Base-by-base conservation (phyloP, 2,888 invertebrate genomes). In the Sipha maydis region DNA sequence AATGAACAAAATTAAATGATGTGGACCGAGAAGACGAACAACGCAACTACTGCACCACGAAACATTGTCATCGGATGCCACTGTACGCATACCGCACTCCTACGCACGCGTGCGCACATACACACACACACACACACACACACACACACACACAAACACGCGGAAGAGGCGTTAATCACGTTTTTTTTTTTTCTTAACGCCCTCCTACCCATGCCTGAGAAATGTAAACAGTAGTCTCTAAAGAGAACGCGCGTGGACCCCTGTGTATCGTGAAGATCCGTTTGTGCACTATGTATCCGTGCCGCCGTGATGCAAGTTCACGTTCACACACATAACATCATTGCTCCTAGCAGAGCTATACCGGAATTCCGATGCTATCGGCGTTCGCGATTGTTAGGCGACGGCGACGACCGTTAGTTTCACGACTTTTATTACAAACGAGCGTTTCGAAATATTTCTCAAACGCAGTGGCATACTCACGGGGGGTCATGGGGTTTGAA, bases 111-210 rank as follows among this genome's bases (percentile, higher is more conserved):
- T 31, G 25, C 31, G 4, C 48, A 19, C 69, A 28, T 11, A n/a
- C 69, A 71, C 25, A 25, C 75, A 56, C 82, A 25, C 48, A 31
- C 31, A 9, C 48, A 19, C 69, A 28, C 25, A n/a, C 69, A 71
- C n/a, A 31, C 21, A 21, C 69, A 41, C 25, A 61, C 17, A 54
- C 54, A 54, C 54, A 1, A 14, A n/a, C 67, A 4, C n/a, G n/a
- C n/a, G 34, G 69, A 9, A 83, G 34, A 54, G 78, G 78, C 85
- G 85, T 85, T 85, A 85, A 85, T 85, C 85, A 79, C 85, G 85
- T 85, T 85, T 85, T 85, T 2, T 61, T n/a, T 69, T 9, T 71
- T n/a, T 79, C 38, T 85, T 85, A 79, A 79, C 71, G 78, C 25
- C 85, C 48, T 34, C 17, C 17, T 28, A 2, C 38, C 28, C 28